Conservation (phyloP, 2,797 vertebrate genomes). For the Rhinoraja longicauda region DNA sequence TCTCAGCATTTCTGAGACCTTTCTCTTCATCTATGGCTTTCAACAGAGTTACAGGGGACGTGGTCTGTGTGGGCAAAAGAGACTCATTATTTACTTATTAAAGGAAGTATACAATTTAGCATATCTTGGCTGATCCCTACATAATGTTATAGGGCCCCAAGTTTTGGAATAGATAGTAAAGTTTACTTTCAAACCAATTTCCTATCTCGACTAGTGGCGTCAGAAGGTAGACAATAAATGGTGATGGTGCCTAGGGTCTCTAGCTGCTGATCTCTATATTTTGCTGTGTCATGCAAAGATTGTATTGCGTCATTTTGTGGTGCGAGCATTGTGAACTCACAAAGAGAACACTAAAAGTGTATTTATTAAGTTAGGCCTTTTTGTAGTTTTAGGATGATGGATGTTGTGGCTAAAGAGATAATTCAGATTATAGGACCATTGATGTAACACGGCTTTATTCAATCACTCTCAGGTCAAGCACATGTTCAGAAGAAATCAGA, state of each 20-base stretch:
- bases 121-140: background rate
- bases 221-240: background rate
- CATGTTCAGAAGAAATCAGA: too few species aligned
- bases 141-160: background rate
- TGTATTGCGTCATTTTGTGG: background rate
- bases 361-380: too few species aligned
- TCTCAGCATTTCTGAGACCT: slow-evolving; percentile 25
- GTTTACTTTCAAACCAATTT: background rate
- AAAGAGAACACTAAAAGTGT: background rate
- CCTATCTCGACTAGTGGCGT: background rate
- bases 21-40: background rate
- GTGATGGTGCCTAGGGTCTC: background rate
- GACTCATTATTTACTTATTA: background rate
- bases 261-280: background rate
- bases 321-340: slow-evolving; percentile 5
- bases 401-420: too few species aligned
- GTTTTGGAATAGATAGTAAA: background rate
- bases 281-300: background rate
- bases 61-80: background rate
- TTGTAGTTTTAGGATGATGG: too few species aligned
- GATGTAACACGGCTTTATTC: too few species aligned
- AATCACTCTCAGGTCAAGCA: too few species aligned
- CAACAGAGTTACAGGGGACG: background rate
- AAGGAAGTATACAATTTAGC: background rate
- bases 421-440: too few species aligned